phyloP scores from a whole-genome alignment of 2,888 invertebrate species.

The Dynastes grantii region DNA sequence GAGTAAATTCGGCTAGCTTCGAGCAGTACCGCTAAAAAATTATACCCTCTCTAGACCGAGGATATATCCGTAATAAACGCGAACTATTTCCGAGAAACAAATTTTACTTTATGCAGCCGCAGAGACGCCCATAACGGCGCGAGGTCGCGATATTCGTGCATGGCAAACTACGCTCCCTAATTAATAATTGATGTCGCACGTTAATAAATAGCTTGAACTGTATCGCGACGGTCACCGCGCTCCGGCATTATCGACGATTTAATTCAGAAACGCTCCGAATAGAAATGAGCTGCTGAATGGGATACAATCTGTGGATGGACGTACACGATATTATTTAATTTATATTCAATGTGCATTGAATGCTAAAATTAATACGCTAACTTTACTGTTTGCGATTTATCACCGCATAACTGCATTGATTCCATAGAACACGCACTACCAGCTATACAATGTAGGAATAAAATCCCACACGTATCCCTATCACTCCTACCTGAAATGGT shows the following conservation, averaged over 20 bases:
- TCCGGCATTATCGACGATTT: constrained; percentile 1
- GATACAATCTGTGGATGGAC: background rate
- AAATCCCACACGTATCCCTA: too few species aligned
- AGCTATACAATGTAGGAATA: background rate
- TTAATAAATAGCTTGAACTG: constrained; percentile 10
- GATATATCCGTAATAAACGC: constrained; percentile 35
- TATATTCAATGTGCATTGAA: constrained; percentile 1
- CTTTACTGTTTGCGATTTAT: constrained; percentile 2
- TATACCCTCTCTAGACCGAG: constrained; percentile 11
- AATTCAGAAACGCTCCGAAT: constrained; percentile 17
- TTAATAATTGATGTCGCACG: constrained; percentile 27
- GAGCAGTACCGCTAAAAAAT: constrained; percentile 31
- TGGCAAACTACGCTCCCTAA: constrained; percentile 15
- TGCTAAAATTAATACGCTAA: background rate
- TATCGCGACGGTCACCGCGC: background rate
- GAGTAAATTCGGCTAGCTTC: constrained; percentile 4
- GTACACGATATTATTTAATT: background rate
- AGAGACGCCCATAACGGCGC: constrained; percentile 3
- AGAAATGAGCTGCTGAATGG: constrained; percentile 18
- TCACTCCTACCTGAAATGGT: too few species aligned
- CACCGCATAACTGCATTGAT: constrained; percentile 2
- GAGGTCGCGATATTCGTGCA: constrained; percentile 1
- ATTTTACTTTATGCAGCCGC: constrained; percentile 33
- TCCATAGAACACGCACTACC: background rate
- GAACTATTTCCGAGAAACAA: constrained; percentile 38